Evolutionary conservation across 2,888 invertebrate genomes (phyloP).

Genomic region (Cosmopolites sordidus): DNA sequence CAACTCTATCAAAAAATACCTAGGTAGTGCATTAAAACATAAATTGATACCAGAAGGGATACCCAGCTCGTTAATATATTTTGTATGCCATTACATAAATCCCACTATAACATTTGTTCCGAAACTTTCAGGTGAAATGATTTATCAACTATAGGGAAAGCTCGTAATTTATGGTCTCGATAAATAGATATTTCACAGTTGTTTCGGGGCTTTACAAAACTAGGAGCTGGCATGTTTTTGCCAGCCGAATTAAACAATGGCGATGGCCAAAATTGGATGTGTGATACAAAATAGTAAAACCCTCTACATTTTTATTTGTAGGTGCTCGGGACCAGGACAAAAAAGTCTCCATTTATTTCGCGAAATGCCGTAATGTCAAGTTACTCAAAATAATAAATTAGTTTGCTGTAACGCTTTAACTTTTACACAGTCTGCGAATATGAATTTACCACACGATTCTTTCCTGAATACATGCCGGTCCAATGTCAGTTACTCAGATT

Average conservation of each 20-base stretch:
- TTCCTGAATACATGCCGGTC: no score
- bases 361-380: not conserved
- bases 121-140: conserved; percentile 8
- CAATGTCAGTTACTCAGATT: no score
- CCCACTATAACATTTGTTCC: conserved; percentile 3
- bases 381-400: not conserved
- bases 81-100: conserved; percentile 9
- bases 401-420: not conserved
- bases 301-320: conserved; percentile 5
- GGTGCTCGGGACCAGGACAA: not conserved
- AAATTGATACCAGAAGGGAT: conserved; percentile 4
- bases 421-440: not conserved
- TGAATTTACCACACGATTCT: conserved; percentile 1
- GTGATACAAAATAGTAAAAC: not conserved
- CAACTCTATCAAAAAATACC: no score
- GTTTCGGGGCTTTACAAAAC: conserved; percentile 8
- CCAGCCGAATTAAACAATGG: conserved; percentile 5
- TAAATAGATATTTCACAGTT: conserved; percentile 11
- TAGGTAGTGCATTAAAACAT: conserved; percentile 5
- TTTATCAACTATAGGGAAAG: conserved; percentile 7
- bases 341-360: not conserved
- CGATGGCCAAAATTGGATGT: not conserved
- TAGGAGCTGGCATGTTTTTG: conserved; percentile 7
- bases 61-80: conserved; percentile 2
- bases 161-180: conserved; percentile 6